Percentiles rank a stretch among this genome's conserved stretches.
phyloP scores from a whole-genome alignment of 2,888 invertebrate species.

The Agapetus fuscipes region DNA sequence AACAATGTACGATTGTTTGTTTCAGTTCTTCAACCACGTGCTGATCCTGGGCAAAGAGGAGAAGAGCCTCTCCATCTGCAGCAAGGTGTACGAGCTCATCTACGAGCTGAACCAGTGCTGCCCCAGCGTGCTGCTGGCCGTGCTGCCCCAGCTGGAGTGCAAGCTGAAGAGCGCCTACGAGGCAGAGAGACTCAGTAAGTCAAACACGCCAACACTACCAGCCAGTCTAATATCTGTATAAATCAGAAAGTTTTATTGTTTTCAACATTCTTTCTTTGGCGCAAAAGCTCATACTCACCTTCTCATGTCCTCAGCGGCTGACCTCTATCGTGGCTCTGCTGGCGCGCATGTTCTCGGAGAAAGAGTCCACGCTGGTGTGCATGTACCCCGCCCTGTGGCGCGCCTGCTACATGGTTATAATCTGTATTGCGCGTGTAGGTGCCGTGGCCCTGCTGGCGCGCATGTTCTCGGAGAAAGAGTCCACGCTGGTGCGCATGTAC shows the following conservation, averaged over 20 bases:
- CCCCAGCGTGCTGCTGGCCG: constrained; percentile 74
- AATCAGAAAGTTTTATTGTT: neutral
- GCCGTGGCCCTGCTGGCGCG: constrained; percentile 87
- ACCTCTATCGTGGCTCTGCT: constrained; percentile 83
- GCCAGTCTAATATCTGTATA: neutral
- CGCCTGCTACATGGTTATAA: constrained; percentile 57
- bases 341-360: constrained; percentile 95
- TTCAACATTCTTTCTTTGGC: too few relatives aligned
- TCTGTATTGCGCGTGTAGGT: constrained; percentile 30
- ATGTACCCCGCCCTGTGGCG: constrained; percentile 84
- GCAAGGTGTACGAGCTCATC: constrained; percentile 89
- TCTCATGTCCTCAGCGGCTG: constrained; percentile 51
- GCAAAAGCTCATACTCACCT: too few relatives aligned
- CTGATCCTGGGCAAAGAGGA: constrained; percentile 88
- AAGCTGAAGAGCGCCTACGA: constrained; percentile 89
- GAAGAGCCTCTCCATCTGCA: constrained; percentile 64
- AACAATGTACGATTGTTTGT: too few relatives aligned
- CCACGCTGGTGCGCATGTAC: constrained; percentile 79
- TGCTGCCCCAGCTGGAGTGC: constrained; percentile 91
- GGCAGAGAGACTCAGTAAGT: constrained; percentile 64
- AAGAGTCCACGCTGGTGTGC: constrained; percentile 78
- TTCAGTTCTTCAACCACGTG: constrained; percentile 91
- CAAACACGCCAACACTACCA: too few relatives aligned
- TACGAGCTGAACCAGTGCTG: constrained; percentile 93
- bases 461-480: constrained; percentile 95